phyloP scores from a whole-genome alignment of 2,797 vertebrate species.

The Anguilla anguilla region DNA sequence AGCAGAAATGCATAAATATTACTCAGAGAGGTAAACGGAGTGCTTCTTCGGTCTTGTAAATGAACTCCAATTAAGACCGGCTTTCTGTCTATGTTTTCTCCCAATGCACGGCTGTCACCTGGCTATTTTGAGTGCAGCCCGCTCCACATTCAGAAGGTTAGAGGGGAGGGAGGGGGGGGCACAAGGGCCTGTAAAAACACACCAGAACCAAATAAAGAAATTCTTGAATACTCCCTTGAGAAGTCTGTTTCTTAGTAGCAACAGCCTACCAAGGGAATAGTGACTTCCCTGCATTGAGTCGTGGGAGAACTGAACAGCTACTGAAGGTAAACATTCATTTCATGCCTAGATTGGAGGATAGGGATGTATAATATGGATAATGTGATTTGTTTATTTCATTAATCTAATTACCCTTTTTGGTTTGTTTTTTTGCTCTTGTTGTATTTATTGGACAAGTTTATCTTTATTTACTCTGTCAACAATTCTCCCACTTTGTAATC shows the following conservation, averaged over 20 bases:
- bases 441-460: neutral
- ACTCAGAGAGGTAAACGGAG: neutral
- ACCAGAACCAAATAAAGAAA: slow-evolving; percentile 44
- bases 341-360: slow-evolving; percentile 42
- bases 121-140: slow-evolving; percentile 33
- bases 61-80: neutral
- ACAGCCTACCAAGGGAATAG: slow-evolving; percentile 39
- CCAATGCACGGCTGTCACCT: slow-evolving; percentile 20
- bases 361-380: slow-evolving; percentile 39
- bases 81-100: neutral
- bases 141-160: slow-evolving; percentile 26
- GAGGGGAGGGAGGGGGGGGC: slow-evolving; percentile 17
- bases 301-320: slow-evolving; percentile 41
- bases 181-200: slow-evolving; percentile 45
- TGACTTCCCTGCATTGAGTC: slow-evolving; percentile 45
- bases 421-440: slow-evolving; percentile 26
- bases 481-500: neutral
- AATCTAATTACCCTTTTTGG: slow-evolving; percentile 36
- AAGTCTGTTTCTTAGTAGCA: slow-evolving; percentile 41
- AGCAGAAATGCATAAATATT: neutral
- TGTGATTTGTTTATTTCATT: slow-evolving; percentile 45
- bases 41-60: neutral
- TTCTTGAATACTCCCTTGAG: slow-evolving; percentile 51
- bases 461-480: neutral
- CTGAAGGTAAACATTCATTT: slow-evolving; percentile 43